Percentiles rank a stretch among this genome's conserved stretches.
Evolutionary conservation across 2,797 vertebrate species (phyloP).

Genomic region (Gymnopithys bicolor): DNA sequence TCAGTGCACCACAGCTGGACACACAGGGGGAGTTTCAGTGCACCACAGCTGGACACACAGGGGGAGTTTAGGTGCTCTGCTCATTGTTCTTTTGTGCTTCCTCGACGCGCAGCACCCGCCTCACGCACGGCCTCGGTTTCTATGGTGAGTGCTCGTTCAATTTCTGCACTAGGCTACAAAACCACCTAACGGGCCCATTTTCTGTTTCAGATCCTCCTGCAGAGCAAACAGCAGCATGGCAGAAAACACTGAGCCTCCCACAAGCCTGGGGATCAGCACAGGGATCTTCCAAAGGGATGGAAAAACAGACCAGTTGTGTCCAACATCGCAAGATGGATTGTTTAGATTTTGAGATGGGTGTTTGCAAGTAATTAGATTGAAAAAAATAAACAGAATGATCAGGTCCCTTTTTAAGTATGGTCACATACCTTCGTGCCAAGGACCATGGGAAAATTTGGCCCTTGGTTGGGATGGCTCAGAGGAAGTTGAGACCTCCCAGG

Average conservation of each 20-base stretch:
- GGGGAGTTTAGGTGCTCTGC: neutral
- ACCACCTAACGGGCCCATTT: neutral
- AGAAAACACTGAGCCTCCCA: fast-evolving
- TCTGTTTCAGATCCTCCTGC: neutral
- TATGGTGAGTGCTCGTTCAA: slow-evolving; percentile 46
- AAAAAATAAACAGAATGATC: fast-evolving
- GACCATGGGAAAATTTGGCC: neutral
- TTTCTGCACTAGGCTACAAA: neutral
- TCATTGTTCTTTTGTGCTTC: neutral
- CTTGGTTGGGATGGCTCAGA: neutral
- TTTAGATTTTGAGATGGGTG: neutral
- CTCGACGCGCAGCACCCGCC: neutral
- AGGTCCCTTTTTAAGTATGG: neutral
- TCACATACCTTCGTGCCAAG: fast-evolving
- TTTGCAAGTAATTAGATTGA: neutral
- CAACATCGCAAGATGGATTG: fast-evolving
- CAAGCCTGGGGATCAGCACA: neutral
- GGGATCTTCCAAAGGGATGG: neutral
- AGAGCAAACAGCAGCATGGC: neutral
- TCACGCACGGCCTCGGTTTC: slow-evolving; percentile 20
- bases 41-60: fast-evolving
- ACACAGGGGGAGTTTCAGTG: too few relatives aligned
- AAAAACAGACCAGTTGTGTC: neutral
- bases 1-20: fast-evolving
- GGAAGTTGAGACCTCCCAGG: neutral